Conservation (phyloP, 2,888 invertebrate species). For the Dryobota labecula region DNA sequence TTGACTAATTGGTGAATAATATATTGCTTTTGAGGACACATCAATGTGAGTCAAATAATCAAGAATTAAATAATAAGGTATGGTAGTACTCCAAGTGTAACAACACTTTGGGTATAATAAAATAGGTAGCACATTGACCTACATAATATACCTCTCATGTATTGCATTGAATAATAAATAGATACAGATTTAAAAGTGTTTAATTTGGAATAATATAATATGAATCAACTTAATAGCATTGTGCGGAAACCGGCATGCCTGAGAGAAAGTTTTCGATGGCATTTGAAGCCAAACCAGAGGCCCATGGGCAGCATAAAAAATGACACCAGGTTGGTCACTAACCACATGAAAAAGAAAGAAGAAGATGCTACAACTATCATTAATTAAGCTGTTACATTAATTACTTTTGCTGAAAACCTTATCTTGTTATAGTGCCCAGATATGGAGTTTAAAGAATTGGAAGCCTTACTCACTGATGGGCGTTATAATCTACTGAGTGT, state of each 20-base stretch:
- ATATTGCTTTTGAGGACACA: neutral
- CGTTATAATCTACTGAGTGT: constrained; percentile 90
- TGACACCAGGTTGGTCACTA: too few relatives aligned
- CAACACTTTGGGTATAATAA: neutral
- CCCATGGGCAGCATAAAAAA: too few relatives aligned
- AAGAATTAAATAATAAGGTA: neutral
- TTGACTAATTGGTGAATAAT: neutral
- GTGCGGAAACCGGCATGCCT: too few relatives aligned
- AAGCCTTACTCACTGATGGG: constrained; percentile 91
- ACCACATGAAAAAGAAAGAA: too few relatives aligned
- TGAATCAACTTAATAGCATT: neutral
- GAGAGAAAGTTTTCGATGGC: too few relatives aligned
- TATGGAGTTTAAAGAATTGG: constrained; percentile 93
- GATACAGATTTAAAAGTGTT: neutral
- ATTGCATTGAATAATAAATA: neutral
- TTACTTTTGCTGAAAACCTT: neutral
- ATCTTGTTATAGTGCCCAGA: constrained; percentile 92
- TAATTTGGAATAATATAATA: neutral
- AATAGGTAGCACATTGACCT: neutral
- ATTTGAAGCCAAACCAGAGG: too few relatives aligned
- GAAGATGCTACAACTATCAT: too few relatives aligned
- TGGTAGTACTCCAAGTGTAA: neutral
- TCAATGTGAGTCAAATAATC: neutral
- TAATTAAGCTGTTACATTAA: constrained; percentile 1
- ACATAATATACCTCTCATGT: neutral